phyloP scores from a whole-genome alignment of 2,888 invertebrate species.

The Clitarchus hookeri region DNA sequence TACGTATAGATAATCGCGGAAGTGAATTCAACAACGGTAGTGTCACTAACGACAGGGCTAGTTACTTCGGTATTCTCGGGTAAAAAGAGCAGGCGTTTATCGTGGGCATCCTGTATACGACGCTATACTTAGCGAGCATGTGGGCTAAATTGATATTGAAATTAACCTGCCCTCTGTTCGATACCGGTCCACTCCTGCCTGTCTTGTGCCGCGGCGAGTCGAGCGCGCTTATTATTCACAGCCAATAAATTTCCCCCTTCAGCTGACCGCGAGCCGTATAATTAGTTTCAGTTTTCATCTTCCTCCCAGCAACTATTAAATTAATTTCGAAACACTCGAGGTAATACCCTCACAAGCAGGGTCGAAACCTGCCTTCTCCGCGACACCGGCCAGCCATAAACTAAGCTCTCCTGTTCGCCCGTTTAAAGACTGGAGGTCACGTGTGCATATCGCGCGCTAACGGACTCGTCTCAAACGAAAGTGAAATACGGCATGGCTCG shows the following conservation, averaged over 20 bases:
- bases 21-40: too few relatives aligned
- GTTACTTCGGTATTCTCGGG: too few relatives aligned
- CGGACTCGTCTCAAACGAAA: too few relatives aligned
- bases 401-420: too few relatives aligned
- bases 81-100: too few relatives aligned
- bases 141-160: neutral
- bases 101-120: neutral
- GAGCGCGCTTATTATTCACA: neutral
- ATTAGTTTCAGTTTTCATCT: neutral
- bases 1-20: too few relatives aligned
- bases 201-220: too few relatives aligned
- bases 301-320: neutral
- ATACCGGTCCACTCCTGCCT: neutral
- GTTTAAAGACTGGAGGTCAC: too few relatives aligned
- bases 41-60: too few relatives aligned
- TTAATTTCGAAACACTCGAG: neutral
- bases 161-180: neutral
- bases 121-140: neutral
- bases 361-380: neutral
- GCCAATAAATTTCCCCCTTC: neutral
- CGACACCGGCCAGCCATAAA: neutral
- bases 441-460: too few relatives aligned
- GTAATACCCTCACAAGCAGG: neutral
- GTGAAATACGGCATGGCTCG: too few relatives aligned
- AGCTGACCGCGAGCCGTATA: slow-evolving; percentile 4